These are phyloP conservation scores for Scarus forsteni DNA, from an alignment of 2,797 vertebrate genomes.

Conservation along the genomic window DNA sequence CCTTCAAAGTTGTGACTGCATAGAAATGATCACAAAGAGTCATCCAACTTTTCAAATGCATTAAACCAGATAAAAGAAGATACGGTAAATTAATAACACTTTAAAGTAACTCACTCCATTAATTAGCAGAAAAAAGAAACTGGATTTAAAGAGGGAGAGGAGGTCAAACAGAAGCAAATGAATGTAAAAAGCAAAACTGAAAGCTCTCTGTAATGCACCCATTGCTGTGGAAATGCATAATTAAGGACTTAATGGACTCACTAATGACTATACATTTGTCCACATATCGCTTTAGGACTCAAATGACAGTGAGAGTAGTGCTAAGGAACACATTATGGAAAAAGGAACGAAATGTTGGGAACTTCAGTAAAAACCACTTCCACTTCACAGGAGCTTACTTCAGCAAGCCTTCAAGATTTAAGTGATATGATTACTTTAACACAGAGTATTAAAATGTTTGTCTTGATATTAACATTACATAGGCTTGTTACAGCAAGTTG, in stretches of 20 bases:
- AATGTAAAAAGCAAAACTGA: slow-evolving; percentile 30
- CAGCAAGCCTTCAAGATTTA: not conserved
- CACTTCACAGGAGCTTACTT: not conserved
- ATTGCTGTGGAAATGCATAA: slow-evolving; percentile 52
- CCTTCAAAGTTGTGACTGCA: slow-evolving; percentile 4
- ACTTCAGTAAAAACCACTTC: slow-evolving; percentile 20
- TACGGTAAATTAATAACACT: slow-evolving; percentile 48
- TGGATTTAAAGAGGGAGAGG: slow-evolving; percentile 8
- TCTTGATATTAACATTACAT: too few species aligned
- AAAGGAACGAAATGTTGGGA: slow-evolving; percentile 9
- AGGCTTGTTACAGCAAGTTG: too few species aligned
- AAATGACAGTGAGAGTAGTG: not conserved
- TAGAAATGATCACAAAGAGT: not conserved
- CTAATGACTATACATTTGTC: slow-evolving; percentile 63
- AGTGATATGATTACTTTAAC: not conserved
- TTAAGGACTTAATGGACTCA: slow-evolving; percentile 77
- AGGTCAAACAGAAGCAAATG: slow-evolving; percentile 50
- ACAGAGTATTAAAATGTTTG: too few species aligned
- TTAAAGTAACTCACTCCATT: slow-evolving; percentile 35
- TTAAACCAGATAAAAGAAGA: slow-evolving; percentile 18
- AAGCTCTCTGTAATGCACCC: slow-evolving; percentile 44
- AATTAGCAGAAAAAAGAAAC: slow-evolving; percentile 46
- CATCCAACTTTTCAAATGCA: slow-evolving; percentile 13
- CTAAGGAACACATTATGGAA: slow-evolving; percentile 24
- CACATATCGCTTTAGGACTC: slow-evolving; percentile 35